These are phyloP conservation scores for Apodemus speciosus DNA, from an alignment of 2,113 vertebrate genomes.

Conservation along the genomic window DNA sequence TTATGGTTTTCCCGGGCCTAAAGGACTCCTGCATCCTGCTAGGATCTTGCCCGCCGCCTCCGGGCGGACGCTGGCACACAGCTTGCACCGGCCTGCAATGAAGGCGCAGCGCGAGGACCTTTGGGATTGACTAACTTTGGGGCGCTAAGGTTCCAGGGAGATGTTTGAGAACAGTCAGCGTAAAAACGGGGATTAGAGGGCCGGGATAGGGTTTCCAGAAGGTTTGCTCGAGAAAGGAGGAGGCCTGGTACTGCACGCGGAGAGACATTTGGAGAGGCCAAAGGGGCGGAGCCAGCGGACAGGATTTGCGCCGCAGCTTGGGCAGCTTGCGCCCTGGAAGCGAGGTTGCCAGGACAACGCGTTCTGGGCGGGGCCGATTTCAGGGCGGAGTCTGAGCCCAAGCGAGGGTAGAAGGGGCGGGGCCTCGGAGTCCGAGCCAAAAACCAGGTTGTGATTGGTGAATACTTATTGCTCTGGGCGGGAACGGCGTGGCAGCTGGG, in stretches of 20 bases:
- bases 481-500: not conserved
- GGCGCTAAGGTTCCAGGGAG: not conserved
- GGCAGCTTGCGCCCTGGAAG: not conserved
- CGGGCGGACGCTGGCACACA: not conserved
- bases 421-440: not conserved
- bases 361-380: conserved; percentile 67
- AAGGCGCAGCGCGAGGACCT: not conserved
- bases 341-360: conserved; percentile 75
- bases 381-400: not conserved
- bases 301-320: not conserved
- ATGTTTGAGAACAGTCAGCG: not conserved
- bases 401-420: not conserved
- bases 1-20: not conserved
- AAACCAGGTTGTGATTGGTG: conserved; percentile 12
- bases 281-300: not conserved
- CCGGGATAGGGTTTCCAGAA: not conserved
- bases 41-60: not conserved
- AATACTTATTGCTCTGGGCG: conserved; percentile 12
- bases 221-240: not conserved
- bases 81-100: not conserved
- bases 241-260: not conserved
- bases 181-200: not conserved
- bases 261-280: not conserved
- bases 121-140: not conserved
- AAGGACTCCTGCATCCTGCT: not conserved